Evolutionary conservation across 1,140 invertebrate genomes (phyloP).

Genomic region (Myzus persicae): DNA sequence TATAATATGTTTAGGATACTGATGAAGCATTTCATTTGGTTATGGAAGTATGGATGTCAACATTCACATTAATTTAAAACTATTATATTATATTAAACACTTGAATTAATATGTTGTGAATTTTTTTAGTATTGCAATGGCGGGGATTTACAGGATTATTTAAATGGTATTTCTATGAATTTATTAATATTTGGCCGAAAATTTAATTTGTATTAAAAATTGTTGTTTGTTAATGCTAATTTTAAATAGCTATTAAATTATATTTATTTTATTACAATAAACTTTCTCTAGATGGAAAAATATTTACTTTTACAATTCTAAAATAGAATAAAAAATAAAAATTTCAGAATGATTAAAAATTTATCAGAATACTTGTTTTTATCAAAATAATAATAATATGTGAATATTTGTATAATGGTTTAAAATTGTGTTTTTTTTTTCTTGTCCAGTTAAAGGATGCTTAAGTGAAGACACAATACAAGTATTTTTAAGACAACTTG

Average conservation of each 20-base stretch:
- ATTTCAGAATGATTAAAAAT: not conserved
- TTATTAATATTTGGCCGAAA: not conserved
- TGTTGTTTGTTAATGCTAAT: too few relatives aligned
- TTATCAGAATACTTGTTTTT: not conserved
- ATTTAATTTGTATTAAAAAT: not conserved
- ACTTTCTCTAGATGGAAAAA: not conserved
- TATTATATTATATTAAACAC: not conserved
- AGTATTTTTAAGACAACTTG: slow-evolving; percentile 92
- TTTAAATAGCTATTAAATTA: not conserved
- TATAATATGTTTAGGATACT: slow-evolving; percentile 50
- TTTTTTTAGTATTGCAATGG: slow-evolving; percentile 93
- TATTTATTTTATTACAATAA: not conserved
- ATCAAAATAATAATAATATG: not conserved
- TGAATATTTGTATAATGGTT: not conserved
- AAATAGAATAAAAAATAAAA: not conserved
- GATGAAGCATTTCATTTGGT: slow-evolving; percentile 54
- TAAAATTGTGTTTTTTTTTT: slow-evolving; percentile 27
- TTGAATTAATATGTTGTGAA: slow-evolving; percentile 58
- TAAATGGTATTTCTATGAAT: slow-evolving; percentile 73
- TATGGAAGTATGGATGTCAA: slow-evolving; percentile 81
- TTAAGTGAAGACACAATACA: slow-evolving; percentile 97
- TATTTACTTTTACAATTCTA: slow-evolving; percentile 54
- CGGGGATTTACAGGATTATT: slow-evolving; percentile 97
- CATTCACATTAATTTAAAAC: slow-evolving; percentile 46
- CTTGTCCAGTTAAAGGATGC: slow-evolving; percentile 80